Base-by-base conservation (phyloP, 2,888 invertebrate species). In the Junonia oenone region DNA sequence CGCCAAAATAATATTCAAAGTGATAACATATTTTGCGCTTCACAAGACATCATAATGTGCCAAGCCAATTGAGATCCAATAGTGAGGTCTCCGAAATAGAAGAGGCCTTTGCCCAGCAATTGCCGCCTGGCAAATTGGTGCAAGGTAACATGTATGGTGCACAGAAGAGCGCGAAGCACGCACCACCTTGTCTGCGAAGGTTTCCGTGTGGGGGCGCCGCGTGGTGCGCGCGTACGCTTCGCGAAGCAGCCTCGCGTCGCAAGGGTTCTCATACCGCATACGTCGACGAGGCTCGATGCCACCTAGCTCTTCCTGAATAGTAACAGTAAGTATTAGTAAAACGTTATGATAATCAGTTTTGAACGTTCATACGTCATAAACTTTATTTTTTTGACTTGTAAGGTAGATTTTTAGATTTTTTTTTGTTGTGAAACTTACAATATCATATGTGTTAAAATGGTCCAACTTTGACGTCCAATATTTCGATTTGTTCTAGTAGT, bases 221-320 rank as follows among this genome's bases (percentile, higher is more conserved):
- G 85, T 86, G 6, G 81, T 86, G 2, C 88, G 80, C 40, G 89
- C 90, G 67, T 90, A 90, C 3, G 90, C 90, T 54, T 89, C 90
- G 6, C 89, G 82, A 29, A 90, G 72, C 49, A 90, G 69, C 0
- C 90, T 75, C 46, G 90, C 90, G 60, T 90, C 89, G 62, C 71
- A 74, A 2, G 90, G 83, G 64, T 88, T 87, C 61, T 89, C 88
- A 67, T 85, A 84, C 61, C 85, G 84, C 84, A 85, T 83, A 11
- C 87, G 78, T 9, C 90, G 81, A 1, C 83, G 76, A 2, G 89
- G 84, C 61, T 90, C 92, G 14, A 93, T 93, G n/a, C 93, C 93
- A 11, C 91, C 81, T 55, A 93, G 80, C 61, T 93, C 93, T 63
- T 93, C 93, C 93, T 93, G 35, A 45, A 19, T 33, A 22, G 14